Base-by-base conservation (phyloP, 2,797 vertebrate species). In the Phalanger gymnotis region DNA sequence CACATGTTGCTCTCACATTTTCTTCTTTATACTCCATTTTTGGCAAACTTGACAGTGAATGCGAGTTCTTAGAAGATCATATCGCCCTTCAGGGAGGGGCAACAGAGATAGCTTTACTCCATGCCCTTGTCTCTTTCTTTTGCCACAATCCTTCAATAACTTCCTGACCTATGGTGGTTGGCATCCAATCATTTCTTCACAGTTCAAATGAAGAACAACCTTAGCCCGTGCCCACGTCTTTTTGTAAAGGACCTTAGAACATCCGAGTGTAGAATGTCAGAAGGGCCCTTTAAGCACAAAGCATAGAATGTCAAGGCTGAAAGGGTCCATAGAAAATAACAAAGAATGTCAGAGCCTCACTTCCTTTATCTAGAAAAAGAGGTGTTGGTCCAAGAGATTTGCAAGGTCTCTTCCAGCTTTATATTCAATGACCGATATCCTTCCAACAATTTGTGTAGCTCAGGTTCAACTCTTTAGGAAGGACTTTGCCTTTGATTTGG, bases 361-460 rank as follows among this genome's bases (percentile, higher is more conserved):
- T 58, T 58, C 31, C 57, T 58, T 58, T 58, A 31, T 58, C 3
- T 58, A 22, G 40, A 47, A 81, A 81, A 81, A 1, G 40, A 95
- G 34, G 53, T 27, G 9, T 87, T 87, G 10, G 40, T 27, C 19
- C 13, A 47, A 40, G 73, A 87, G 22, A 27, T 87, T 87, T 47
- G 34, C 3, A 10, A 87, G 73, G 7, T 87, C 55, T 91, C 57
- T 93, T 93, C 58, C 87, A 87, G 9, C 25, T 52, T 81, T 19
- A 40, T 55, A 90, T 90, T n/a, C 81, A 81, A 92, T 89, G 94
- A 4, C 90, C n/a, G 54, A 81, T 16, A 12, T 25, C 73, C 57
- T 95, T 95, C 95, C 22, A 96, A 96, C 93, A 95, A 54, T 92
- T 94, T 94, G 66, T 95, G 53, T 25, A n/a, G 54, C 47, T 96